Percentiles rank a stretch among this genome's conserved stretches.
phyloP scores from a whole-genome alignment of 2,888 invertebrate genomes.

The Lamellibrachia satsuma region DNA sequence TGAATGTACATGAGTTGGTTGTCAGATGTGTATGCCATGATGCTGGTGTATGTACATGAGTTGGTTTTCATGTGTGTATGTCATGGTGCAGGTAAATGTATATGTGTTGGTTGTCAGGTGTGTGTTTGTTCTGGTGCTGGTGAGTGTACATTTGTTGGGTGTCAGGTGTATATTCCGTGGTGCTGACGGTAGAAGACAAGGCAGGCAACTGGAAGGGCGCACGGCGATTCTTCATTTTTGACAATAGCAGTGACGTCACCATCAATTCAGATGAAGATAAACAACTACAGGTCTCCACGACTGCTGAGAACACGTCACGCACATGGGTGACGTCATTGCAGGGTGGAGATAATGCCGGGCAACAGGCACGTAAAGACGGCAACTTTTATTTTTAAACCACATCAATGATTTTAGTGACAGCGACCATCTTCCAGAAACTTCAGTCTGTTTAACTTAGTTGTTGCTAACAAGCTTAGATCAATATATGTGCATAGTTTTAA shows the following conservation, averaged over 20 bases:
- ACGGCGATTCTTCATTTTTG: not conserved
- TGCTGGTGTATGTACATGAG: no score
- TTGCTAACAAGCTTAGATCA: no score
- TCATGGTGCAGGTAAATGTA: not conserved
- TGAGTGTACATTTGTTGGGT: not conserved
- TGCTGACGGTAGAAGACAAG: not conserved
- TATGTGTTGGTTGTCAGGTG: not conserved
- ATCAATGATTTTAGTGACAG: no score
- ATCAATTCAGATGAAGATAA: not conserved
- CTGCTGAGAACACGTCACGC: slow-evolving; percentile 23
- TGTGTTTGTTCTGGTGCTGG: not conserved
- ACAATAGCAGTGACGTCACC: slow-evolving; percentile 8
- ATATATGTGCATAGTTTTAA: no score
- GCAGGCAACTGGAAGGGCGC: not conserved
- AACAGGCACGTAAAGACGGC: not conserved
- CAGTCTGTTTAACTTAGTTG: no score
- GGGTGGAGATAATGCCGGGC: not conserved
- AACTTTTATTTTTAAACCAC: not conserved
- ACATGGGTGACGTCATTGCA: slow-evolving; percentile 23
- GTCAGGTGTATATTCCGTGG: not conserved
- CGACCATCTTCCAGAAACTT: no score
- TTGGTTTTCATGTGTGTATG: no score
- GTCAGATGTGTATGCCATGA: no score
- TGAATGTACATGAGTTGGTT: no score
- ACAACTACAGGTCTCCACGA: slow-evolving; percentile 5